Evolutionary conservation across 2,113 vertebrate species (phyloP), one percentile per base, ranked within the genome.

Genomic region (Lynx canadensis): DNA sequence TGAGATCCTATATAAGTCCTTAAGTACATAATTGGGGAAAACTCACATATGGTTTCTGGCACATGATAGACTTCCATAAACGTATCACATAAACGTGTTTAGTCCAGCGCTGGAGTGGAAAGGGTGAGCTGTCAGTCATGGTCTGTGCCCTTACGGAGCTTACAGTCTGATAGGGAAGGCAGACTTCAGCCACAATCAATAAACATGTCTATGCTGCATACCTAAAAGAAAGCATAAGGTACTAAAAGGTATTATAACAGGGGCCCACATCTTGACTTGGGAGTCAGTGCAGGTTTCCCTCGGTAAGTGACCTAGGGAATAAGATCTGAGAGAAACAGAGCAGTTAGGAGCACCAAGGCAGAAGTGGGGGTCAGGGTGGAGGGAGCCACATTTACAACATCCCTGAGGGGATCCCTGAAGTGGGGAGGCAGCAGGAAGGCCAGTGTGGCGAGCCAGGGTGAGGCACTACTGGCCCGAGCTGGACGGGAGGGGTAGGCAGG

Each of bases 401-500:
- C 45, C 19, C 76, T 52, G 6, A 71, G 11, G 2, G 33, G 27
- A 27, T 16, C 0, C 16, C 76, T 83, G 14, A 55, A 4, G 1
- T 12, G 11, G 38, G 12, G 9, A 0, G 1, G 21, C 36, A 10
- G 25, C 5, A 50, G 29, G 23, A 93, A 48, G 45, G 57, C 68
- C 38, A 48, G 23, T 0, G 11, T 36, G 48, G 33, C 6, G 8
- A 36, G 48, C 55, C 25, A 36, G 71, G 50, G 4, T 15, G 1
- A 33, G 36, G 38, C 19, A 50, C 5, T 84, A 18, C 6, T 18
- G 50, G 36, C 36, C 82, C 27, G 45, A 8, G 25, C 3, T 60
- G 38, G 36, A 18, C 2, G 5, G 36, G 65, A n/a, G 1, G 1
- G 60, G 15, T n/a, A 0, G 78, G 31, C 41, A 3, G 4, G 16